These are phyloP conservation scores for Steinernema hermaphroditum DNA, from an alignment of 2,888 invertebrate species.

Conservation along the genomic window DNA sequence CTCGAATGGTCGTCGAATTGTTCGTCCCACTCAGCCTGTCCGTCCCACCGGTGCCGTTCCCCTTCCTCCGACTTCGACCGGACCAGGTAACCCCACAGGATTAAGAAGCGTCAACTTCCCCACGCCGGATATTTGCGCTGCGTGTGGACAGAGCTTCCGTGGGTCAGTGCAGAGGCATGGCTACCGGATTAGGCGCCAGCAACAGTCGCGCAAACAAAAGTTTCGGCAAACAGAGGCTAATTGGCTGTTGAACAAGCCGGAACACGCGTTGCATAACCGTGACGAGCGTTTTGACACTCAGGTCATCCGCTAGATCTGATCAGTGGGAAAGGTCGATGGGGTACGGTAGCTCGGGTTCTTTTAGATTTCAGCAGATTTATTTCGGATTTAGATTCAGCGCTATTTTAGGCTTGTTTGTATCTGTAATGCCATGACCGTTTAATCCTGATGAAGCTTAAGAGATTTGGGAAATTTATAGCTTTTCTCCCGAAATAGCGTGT, in stretches of 20 bases:
- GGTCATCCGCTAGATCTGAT: constrained; percentile 13
- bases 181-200: constrained; percentile 17
- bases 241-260: constrained; percentile 20
- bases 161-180: constrained; percentile 15
- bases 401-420: no score
- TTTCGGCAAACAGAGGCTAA: constrained; percentile 8
- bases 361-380: no score
- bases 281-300: background rate
- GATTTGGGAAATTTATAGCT: no score
- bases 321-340: background rate
- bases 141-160: background rate
- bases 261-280: constrained; percentile 17
- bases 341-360: no score
- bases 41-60: constrained; percentile 1
- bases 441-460: no score
- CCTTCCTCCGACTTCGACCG: constrained; percentile 7
- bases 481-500: no score
- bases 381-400: no score
- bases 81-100: constrained; percentile 17
- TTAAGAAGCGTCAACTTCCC: constrained; percentile 17
- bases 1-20: constrained; percentile 11
- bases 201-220: constrained; percentile 27
- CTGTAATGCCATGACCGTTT: no score
- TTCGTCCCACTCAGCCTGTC: constrained; percentile 3
- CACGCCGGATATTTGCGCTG: constrained; percentile 19